Conservation (phyloP, 2,113 vertebrate genomes). For the Anarrhichthys ocellatus region DNA sequence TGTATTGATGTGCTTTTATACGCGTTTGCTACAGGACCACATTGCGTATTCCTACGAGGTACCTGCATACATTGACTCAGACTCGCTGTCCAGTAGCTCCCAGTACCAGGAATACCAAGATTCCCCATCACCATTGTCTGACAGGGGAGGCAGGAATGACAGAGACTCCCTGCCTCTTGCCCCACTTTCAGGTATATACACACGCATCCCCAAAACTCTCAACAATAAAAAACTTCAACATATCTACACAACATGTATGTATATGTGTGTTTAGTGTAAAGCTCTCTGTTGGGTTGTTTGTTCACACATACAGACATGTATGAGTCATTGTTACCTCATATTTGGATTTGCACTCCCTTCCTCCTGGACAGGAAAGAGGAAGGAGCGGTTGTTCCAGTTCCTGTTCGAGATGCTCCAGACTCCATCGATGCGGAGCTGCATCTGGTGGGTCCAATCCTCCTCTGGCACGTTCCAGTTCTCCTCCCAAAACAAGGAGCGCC, state of each 20-base stretch:
- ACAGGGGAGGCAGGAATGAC: conserved; percentile 56
- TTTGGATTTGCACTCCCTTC: conserved; percentile 31
- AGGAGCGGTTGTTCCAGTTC: conserved; percentile 87
- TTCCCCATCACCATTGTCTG: conserved; percentile 73
- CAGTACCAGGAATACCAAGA: conserved; percentile 81
- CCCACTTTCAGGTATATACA: conserved; percentile 78
- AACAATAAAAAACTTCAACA: background rate
- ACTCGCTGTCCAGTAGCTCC: conserved; percentile 83
- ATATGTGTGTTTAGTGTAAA: background rate
- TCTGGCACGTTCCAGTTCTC: conserved; percentile 87
- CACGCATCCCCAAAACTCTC: background rate
- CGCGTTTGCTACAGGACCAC: conserved; percentile 66
- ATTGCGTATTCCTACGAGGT: conserved; percentile 50
- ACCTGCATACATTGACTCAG: conserved; percentile 79
- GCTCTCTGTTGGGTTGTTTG: background rate
- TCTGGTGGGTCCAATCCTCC: conserved; percentile 86
- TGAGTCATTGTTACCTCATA: conserved; percentile 18
- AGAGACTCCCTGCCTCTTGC: conserved; percentile 60
- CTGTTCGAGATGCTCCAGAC: conserved; percentile 87
- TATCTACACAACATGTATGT: background rate
- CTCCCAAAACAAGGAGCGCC: conserved; percentile 86
- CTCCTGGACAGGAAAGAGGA: conserved; percentile 80
- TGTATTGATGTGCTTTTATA: conserved; percentile 5
- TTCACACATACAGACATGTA: background rate
- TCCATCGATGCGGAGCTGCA: conserved; percentile 85